phyloP scores from a whole-genome alignment of 2,888 invertebrate species.

The Parascotia fuliginaria region DNA sequence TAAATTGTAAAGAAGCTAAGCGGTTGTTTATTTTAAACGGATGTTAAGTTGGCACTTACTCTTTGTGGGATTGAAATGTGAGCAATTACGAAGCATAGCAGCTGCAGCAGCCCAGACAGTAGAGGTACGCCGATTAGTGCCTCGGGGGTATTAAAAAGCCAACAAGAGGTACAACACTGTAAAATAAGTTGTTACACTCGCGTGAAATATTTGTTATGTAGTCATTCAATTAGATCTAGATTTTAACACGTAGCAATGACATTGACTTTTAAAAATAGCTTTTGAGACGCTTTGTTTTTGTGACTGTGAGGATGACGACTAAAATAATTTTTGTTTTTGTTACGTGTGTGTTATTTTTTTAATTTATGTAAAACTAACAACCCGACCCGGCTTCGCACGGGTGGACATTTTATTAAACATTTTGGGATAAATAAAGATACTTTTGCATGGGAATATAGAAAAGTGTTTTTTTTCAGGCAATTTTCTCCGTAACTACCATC shows the following conservation, averaged over 20 bases:
- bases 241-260: conserved; percentile 19
- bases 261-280: conserved; percentile 34
- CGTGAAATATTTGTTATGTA: conserved; percentile 53
- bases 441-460: no score
- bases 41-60: conserved; percentile 48
- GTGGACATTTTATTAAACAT: no score
- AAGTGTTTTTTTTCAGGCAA: no score
- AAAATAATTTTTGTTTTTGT: conserved; percentile 34
- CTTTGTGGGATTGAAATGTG: conserved; percentile 60
- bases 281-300: conserved; percentile 25
- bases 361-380: no score
- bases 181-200: conserved; percentile 57
- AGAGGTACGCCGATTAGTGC: conserved; percentile 52
- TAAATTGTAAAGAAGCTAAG: conserved; percentile 27
- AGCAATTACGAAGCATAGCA: conserved; percentile 58
- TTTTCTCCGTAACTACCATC: no score
- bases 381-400: no score
- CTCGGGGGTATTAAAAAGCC: conserved; percentile 62
- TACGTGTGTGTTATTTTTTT: conserved; percentile 30
- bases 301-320: conserved; percentile 25
- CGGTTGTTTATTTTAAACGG: conserved; percentile 41
- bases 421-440: no score
- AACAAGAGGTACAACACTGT: conserved; percentile 28
- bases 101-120: conserved; percentile 47
- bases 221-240: conserved; percentile 37